Evolutionary conservation across 2,797 vertebrate species (phyloP).

Genomic region (Pangasius krempfi): DNA sequence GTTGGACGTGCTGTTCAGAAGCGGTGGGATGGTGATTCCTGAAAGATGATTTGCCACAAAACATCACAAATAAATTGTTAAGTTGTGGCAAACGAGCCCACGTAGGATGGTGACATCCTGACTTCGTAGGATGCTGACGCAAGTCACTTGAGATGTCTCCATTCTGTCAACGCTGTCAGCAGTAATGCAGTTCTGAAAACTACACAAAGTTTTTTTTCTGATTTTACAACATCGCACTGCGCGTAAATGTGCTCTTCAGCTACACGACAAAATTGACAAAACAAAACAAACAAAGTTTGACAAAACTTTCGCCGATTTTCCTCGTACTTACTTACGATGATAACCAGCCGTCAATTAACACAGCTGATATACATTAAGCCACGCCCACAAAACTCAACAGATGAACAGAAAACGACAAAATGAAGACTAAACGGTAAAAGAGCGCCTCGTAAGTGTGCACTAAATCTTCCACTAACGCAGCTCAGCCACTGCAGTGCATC

Average conservation of each 20-base stretch:
- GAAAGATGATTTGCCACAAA: conserved; percentile 21
- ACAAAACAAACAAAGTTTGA: not conserved
- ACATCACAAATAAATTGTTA: not conserved
- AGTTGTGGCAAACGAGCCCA: no score
- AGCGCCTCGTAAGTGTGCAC: not conserved
- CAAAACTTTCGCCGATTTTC: not conserved
- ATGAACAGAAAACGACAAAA: not conserved
- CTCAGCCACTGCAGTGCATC: not conserved
- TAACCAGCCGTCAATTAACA: not conserved
- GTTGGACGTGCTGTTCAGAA: conserved; percentile 98
- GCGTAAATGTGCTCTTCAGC: no score
- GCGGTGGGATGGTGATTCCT: conserved; percentile 95
- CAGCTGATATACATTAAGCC: not conserved
- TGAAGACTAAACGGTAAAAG: not conserved
- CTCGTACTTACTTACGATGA: no score
- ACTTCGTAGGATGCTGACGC: not conserved
- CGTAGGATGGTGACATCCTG: no score
- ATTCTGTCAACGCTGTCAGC: not conserved
- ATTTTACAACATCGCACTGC: not conserved
- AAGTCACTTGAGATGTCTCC: not conserved
- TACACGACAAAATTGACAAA: no score
- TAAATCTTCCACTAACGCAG: not conserved
- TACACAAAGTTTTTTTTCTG: not conserved
- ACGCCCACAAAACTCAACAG: not conserved
- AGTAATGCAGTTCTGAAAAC: not conserved